A percentile compares a stretch with the other conserved stretches of the same genome.
These are phyloP conservation scores for Masnerella sp. DNA, from an alignment of 2,888 invertebrate species.

Conservation along the genomic window DNA sequence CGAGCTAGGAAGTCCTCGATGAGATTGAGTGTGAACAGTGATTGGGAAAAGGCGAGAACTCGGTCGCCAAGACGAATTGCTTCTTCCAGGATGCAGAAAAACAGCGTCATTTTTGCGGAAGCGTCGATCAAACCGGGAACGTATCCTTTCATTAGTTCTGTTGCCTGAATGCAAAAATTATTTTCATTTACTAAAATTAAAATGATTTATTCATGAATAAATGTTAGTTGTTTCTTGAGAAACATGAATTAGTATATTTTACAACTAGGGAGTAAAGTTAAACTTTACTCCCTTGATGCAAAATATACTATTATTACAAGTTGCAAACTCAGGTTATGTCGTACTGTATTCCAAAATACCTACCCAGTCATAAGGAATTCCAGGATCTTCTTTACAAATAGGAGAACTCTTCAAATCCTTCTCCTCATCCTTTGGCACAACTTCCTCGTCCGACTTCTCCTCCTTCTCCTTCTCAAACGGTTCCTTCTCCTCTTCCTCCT, in stretches of 20 bases:
- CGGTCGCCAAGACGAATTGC: slow-evolving; percentile 93
- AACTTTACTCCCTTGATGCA: too few relatives aligned
- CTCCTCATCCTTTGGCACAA: slow-evolving; percentile 79
- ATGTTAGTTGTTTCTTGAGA: too few relatives aligned
- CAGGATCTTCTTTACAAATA: slow-evolving; percentile 84
- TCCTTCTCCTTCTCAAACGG: slow-evolving; percentile 80
- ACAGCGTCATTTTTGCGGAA: slow-evolving; percentile 96
- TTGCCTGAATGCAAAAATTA: slow-evolving; percentile 79
- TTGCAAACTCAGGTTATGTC: too few relatives aligned
- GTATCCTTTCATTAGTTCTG: slow-evolving; percentile 90
- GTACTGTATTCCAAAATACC: slow-evolving; percentile 59
- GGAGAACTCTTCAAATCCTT: slow-evolving; percentile 80
- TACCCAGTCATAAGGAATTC: slow-evolving; percentile 93
- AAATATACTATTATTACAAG: too few relatives aligned
- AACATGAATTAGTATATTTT: too few relatives aligned
- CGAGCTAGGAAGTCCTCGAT: slow-evolving; percentile 95
- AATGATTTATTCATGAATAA: too few relatives aligned
- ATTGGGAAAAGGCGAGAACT: slow-evolving; percentile 96
- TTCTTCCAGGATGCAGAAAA: slow-evolving; percentile 94
- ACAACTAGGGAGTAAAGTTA: too few relatives aligned
- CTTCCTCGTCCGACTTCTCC: slow-evolving; percentile 77
- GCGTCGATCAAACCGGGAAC: slow-evolving; percentile 93
- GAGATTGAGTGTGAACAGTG: slow-evolving; percentile 94
- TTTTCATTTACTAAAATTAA: too few relatives aligned
- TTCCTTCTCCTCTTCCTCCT: slow-evolving; percentile 80